Conservation (phyloP, 2,888 invertebrate genomes). For the Dermolepida albohirtum region DNA sequence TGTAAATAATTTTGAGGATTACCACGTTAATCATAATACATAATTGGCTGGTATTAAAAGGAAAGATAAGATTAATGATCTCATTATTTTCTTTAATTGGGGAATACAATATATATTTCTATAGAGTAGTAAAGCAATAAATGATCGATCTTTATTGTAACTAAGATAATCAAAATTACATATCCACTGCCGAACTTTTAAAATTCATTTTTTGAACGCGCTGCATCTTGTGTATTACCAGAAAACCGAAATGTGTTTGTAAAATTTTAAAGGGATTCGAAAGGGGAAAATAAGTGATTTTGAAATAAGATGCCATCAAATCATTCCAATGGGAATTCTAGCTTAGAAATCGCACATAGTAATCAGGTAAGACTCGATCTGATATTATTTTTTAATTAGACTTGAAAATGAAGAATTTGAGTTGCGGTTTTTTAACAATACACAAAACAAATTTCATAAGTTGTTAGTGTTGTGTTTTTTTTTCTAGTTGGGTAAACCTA, state of each 20-base stretch:
- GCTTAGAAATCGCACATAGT: slow-evolving; percentile 67
- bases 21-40: too few species aligned
- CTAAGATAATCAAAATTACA: slow-evolving; percentile 3
- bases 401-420: too few species aligned
- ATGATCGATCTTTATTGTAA: slow-evolving; percentile 13
- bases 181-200: too few species aligned
- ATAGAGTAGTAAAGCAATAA: slow-evolving; percentile 5
- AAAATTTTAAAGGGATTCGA: background rate
- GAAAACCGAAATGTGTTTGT: background rate
- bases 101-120: background rate
- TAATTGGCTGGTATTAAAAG: too few species aligned
- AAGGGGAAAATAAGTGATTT: background rate
- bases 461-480: too few species aligned
- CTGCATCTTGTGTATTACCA: too few species aligned
- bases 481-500: too few species aligned
- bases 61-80: too few species aligned
- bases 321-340: slow-evolving; percentile 66
- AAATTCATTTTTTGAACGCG: too few species aligned
- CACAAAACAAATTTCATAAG: too few species aligned
- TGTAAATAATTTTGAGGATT: background rate
- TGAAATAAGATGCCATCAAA: slow-evolving; percentile 45
- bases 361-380: slow-evolving; percentile 62
- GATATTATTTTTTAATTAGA: background rate
- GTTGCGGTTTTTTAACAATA: too few species aligned
- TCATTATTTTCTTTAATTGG: too few species aligned